Evolutionary conservation across 2,797 vertebrate genomes (phyloP).

Genomic region (Fistularia commersonii): DNA sequence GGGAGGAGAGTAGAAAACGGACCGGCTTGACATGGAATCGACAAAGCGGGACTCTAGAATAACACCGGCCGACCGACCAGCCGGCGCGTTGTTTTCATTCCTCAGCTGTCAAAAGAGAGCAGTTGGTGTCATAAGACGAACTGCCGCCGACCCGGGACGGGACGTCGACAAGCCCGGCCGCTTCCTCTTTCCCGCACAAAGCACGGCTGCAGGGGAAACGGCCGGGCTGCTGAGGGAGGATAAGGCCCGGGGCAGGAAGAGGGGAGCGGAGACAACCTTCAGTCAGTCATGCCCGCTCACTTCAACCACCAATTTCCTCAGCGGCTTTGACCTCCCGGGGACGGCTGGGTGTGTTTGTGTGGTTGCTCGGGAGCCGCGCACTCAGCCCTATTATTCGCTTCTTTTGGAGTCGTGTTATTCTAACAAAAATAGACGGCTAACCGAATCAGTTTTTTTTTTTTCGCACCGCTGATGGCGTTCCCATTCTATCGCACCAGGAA

Average conservation of each 20-base stretch:
- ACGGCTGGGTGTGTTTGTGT: constrained; percentile 24
- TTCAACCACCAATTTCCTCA: constrained; percentile 17
- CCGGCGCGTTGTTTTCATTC: constrained; percentile 28
- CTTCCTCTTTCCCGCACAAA: constrained; percentile 72
- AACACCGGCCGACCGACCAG: constrained; percentile 9
- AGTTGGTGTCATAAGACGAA: constrained; percentile 57
- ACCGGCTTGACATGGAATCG: constrained; percentile 17
- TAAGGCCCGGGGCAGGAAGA: constrained; percentile 67
- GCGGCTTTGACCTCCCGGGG: constrained; percentile 41
- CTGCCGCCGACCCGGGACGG: constrained; percentile 41
- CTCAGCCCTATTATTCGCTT: neutral
- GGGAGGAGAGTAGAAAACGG: constrained; percentile 12
- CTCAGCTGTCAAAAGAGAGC: constrained; percentile 47
- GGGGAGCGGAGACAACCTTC: constrained; percentile 48
- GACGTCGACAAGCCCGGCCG: constrained; percentile 50
- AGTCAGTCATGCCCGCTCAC: constrained; percentile 52
- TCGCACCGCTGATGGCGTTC: too few relatives aligned
- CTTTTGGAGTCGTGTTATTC: neutral
- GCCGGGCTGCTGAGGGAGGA: constrained; percentile 60
- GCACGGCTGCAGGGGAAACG: constrained; percentile 59
- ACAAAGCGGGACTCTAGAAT: constrained; percentile 13
- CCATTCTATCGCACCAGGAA: too few relatives aligned
- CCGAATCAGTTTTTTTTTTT: too few relatives aligned
- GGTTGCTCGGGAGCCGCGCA: constrained; percentile 38
- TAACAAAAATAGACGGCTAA: too few relatives aligned